Evolutionary conservation across 2,888 invertebrate genomes (phyloP).

Genomic region (Pachydiplax longipennis): DNA sequence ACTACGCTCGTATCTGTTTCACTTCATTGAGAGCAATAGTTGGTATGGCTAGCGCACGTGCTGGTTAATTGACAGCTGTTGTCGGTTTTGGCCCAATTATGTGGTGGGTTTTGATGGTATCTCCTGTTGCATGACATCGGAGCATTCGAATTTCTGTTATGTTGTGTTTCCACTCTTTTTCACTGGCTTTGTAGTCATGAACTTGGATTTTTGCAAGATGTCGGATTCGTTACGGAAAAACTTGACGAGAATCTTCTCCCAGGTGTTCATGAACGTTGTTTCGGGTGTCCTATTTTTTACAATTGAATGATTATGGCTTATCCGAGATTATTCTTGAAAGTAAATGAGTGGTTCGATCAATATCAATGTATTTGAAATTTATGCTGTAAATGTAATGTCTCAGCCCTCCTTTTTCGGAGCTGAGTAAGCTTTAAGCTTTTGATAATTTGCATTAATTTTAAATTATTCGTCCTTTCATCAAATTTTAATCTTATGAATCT

Average conservation of each 20-base stretch:
- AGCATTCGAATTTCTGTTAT: neutral
- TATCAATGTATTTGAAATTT: too few species aligned
- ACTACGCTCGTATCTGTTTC: neutral
- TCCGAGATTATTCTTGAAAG: too few species aligned
- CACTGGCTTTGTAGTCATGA: neutral
- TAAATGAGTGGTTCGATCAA: too few species aligned
- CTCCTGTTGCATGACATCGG: neutral
- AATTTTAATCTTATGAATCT: neutral
- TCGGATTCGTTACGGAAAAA: neutral
- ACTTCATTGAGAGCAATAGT: neutral
- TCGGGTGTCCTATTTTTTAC: too few species aligned
- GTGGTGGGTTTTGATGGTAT: neutral
- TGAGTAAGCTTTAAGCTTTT: too few species aligned
- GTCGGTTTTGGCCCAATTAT: neutral
- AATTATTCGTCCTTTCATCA: neutral
- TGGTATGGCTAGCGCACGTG: neutral
- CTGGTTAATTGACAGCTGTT: slow-evolving; percentile 20
- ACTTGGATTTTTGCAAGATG: neutral
- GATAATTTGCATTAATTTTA: too few species aligned
- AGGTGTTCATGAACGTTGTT: too few species aligned
- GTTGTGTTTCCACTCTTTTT: neutral
- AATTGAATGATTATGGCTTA: too few species aligned
- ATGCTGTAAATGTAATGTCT: too few species aligned
- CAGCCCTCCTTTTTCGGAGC: too few species aligned
- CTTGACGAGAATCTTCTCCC: neutral